Evolutionary conservation across 2,888 invertebrate species (phyloP).

Genomic region (Cephus rjabovi): DNA sequence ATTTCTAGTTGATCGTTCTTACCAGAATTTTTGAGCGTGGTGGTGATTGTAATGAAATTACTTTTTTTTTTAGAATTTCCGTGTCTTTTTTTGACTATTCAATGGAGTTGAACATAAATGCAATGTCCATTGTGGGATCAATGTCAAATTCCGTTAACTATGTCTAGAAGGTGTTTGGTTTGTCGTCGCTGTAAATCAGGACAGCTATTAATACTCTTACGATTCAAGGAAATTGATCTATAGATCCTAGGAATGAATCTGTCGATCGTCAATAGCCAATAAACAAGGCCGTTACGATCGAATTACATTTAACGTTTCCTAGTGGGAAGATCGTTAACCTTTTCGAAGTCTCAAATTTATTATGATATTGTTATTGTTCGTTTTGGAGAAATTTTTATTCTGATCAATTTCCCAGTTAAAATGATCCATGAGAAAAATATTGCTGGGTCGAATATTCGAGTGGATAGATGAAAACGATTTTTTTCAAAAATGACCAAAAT

Average conservation of each 20-base stretch:
- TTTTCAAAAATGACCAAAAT: not conserved
- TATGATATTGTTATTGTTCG: not conserved
- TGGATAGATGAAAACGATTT: not conserved
- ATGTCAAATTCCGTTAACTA: not conserved
- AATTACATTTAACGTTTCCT: not conserved
- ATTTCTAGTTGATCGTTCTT: not conserved
- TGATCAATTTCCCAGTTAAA: not conserved
- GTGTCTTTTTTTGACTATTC: not conserved
- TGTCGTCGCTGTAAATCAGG: conserved; percentile 26
- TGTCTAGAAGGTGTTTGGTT: not conserved
- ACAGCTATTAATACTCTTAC: conserved; percentile 46
- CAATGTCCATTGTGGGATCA: not conserved
- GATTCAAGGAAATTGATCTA: conserved; percentile 52
- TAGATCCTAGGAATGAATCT: not conserved
- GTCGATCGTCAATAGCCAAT: not conserved
- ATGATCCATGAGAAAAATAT: not conserved
- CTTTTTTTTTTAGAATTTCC: not conserved
- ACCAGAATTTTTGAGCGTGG: not conserved
- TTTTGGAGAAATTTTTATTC: not conserved
- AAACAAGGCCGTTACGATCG: not conserved
- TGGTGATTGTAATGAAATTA: not conserved
- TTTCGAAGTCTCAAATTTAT: not conserved
- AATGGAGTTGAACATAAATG: not conserved
- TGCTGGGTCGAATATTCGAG: not conserved
- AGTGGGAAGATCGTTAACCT: not conserved